Evolutionary conservation across 2,797 vertebrate species (phyloP).

Genomic region (Poecilia gillii): DNA sequence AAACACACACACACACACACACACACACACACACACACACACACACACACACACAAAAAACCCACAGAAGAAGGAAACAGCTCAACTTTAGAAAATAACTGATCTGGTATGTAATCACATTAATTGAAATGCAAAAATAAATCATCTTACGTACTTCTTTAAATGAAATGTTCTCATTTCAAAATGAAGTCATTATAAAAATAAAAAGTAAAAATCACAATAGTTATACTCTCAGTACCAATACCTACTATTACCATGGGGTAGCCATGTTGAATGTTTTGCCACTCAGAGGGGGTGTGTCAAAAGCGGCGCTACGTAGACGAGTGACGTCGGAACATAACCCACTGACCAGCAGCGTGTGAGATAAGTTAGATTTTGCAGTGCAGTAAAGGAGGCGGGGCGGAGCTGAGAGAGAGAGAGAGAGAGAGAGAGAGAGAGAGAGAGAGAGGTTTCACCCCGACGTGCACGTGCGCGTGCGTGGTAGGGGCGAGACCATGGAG

Average conservation of each 20-base stretch:
- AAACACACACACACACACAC: too few species aligned
- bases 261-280: background rate
- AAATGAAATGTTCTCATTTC: too few species aligned
- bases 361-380: constrained; percentile 9
- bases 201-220: too few species aligned
- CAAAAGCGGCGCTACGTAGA: background rate
- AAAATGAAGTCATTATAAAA: too few species aligned
- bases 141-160: too few species aligned
- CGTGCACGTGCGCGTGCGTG: constrained; percentile 5
- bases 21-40: too few species aligned
- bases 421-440: too few species aligned
- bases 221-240: background rate
- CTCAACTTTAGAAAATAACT: too few species aligned
- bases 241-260: background rate
- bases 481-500: background rate
- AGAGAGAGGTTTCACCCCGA: background rate
- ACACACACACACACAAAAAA: too few species aligned
- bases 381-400: constrained; percentile 59
- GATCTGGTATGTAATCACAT: too few species aligned
- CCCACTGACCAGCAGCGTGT: background rate
- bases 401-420: constrained; percentile 27
- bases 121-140: too few species aligned
- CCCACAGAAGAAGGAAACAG: too few species aligned
- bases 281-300: background rate
- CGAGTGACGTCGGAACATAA: background rate